Base-by-base conservation (phyloP, 1,140 invertebrate genomes). In the Drosophila serrata region DNA sequence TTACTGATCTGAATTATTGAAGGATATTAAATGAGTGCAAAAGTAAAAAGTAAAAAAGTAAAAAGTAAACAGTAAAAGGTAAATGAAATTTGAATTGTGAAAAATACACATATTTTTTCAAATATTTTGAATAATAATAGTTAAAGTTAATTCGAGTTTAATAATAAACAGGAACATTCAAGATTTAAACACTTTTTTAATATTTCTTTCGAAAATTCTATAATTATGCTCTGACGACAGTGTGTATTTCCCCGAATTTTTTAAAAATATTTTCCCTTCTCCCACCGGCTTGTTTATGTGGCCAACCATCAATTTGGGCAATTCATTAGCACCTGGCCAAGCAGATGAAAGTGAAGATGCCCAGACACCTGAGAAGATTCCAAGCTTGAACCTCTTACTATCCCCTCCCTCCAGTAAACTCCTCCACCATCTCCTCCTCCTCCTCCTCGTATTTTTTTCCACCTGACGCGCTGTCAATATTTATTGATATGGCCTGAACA, bases 311-410 rank as follows among this genome's bases (percentile, higher is more conserved):
- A 53, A 45, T 86, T 81, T 82, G 49, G 33, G 43, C 48, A 60
- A 74, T 37, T 77, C 39, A 88, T 87, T 87, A 87, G 76, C 82
- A 46, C 48, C 59, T 61, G 29, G 19, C 37, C 39, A 9, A 15
- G 17, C 17, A 67, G 74, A 68, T 76, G 74, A 76, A 76, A 76
- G 74, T 76, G 74, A 76, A 76, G 55, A 43, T 40, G 43, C 43
- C 51, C 33, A 48, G 61, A 58, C 37, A 57, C 31, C 33, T 65
- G 73, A 75, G 73, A 76, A 68, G 74, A 76, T 51, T 77, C 74
- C 74, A 24, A 22, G 35, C 2, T 37, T 48, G 0, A n/a, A 22
- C 43, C 37, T 42, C 57, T 75, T 19, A 53, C 46, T 4, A 19
- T 6, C 11, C 53, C n/a, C 31, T 19, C 15, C 8, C 22, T 1